Evolutionary conservation across 2,797 vertebrate genomes (phyloP).

Genomic region (Caiman crocodilus): DNA sequence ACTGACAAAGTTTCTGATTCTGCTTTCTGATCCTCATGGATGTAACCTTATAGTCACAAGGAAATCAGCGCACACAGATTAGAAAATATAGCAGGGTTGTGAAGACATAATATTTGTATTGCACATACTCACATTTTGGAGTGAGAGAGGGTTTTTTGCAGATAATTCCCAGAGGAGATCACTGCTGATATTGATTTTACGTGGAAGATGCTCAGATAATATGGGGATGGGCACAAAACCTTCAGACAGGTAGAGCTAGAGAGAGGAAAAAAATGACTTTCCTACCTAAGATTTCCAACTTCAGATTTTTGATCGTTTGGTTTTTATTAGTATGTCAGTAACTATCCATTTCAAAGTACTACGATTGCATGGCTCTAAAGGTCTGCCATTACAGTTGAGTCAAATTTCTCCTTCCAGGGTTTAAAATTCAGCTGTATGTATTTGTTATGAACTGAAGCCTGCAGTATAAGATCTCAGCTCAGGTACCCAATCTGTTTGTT

Average conservation of each 20-base stretch:
- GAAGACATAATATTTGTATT: not conserved
- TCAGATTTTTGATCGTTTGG: not conserved
- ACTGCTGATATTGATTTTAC: not conserved
- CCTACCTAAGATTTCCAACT: not conserved
- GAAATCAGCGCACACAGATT: not conserved
- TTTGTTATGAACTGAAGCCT: not conserved
- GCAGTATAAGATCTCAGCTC: not conserved
- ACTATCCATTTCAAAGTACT: not conserved
- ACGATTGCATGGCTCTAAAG: not conserved
- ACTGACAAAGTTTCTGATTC: not conserved
- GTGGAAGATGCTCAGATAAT: not conserved
- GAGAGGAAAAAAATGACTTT: not conserved
- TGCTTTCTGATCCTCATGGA: not conserved
- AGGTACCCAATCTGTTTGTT: not conserved
- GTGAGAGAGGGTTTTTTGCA: not conserved
- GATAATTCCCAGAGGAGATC: not conserved
- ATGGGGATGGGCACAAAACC: not conserved
- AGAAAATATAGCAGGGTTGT: not conserved
- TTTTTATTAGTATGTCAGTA: rapidly evolving
- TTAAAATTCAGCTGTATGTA: not conserved
- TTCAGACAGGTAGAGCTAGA: not conserved
- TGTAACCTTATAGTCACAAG: not conserved
- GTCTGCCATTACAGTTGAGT: not conserved
- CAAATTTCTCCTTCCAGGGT: not conserved
- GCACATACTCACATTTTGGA: not conserved